phyloP scores from a whole-genome alignment of 2,888 invertebrate genomes.

The Clitarchus hookeri region DNA sequence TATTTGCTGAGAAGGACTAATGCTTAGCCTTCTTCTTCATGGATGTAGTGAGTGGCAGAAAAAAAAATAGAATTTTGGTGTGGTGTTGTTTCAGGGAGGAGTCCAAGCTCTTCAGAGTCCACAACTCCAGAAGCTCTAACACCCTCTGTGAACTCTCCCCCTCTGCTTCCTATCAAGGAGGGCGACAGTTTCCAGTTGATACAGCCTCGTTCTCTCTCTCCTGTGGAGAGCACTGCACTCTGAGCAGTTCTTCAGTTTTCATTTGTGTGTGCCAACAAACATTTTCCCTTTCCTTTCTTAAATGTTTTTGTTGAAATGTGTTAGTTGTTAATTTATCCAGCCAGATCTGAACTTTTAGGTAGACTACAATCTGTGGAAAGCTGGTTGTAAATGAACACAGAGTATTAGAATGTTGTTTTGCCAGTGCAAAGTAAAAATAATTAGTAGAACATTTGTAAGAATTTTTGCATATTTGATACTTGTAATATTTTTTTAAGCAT shows the following conservation, averaged over 20 bases:
- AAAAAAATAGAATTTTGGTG: too few species aligned
- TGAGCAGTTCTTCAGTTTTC: constrained; percentile 26
- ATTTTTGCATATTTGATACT: constrained; percentile 6
- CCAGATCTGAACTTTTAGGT: background rate
- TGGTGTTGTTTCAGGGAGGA: constrained; percentile 54
- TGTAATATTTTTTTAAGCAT: constrained; percentile 20
- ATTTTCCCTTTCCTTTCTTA: background rate
- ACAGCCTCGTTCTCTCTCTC: constrained; percentile 35
- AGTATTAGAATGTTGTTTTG: constrained; percentile 1
- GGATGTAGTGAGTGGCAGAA: too few species aligned
- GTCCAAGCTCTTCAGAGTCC: constrained; percentile 64
- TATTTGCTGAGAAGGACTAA: too few species aligned
- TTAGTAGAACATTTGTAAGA: background rate
- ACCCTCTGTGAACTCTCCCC: constrained; percentile 50
- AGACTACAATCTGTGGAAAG: background rate
- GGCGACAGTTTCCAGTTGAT: constrained; percentile 46
- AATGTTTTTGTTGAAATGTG: background rate
- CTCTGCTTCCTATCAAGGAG: constrained; percentile 61
- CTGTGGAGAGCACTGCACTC: constrained; percentile 42
- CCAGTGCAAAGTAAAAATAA: background rate
- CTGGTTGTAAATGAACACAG: background rate
- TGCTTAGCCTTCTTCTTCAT: too few species aligned
- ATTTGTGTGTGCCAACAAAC: constrained; percentile 19
- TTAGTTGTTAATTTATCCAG: background rate
- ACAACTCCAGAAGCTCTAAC: constrained; percentile 63